phyloP scores from a whole-genome alignment of 2,797 vertebrate species.

The Lacerta viridis region DNA sequence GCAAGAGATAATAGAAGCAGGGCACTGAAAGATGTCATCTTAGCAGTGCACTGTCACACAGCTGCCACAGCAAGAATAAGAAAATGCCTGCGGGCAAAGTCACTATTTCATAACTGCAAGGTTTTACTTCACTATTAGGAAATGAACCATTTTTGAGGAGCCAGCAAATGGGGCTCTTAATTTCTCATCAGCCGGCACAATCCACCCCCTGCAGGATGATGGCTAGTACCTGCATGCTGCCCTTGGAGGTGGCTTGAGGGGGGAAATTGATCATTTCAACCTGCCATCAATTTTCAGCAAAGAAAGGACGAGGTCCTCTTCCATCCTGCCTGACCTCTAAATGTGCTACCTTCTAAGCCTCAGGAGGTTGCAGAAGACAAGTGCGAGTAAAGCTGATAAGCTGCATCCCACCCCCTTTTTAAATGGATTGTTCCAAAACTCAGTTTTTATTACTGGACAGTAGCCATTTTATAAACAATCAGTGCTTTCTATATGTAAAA shows the following conservation, averaged over 20 bases:
- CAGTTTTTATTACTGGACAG: background rate
- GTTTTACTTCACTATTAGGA: background rate
- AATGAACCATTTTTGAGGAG: background rate
- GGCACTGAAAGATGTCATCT: background rate
- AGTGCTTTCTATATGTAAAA: background rate
- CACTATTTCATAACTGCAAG: fast-evolving
- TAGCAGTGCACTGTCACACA: background rate
- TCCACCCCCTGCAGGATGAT: background rate
- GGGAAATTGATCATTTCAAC: background rate
- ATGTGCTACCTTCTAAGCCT: background rate
- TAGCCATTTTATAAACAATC: background rate
- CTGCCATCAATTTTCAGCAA: background rate
- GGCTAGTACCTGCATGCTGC: background rate
- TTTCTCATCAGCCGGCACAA: background rate
- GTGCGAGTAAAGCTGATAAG: background rate
- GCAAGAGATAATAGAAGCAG: no score
- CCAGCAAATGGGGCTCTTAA: background rate
- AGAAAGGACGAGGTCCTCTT: background rate
- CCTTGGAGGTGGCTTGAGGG: background rate
- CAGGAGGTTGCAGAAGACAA: background rate
- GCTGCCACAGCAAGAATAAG: fast-evolving
- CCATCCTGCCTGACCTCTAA: background rate
- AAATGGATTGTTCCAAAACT: no score
- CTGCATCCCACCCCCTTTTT: no score
- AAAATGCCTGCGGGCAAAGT: background rate